These are phyloP conservation scores for Penaeus indicus DNA, from an alignment of 1,140 invertebrate genomes.

Conservation along the genomic window DNA sequence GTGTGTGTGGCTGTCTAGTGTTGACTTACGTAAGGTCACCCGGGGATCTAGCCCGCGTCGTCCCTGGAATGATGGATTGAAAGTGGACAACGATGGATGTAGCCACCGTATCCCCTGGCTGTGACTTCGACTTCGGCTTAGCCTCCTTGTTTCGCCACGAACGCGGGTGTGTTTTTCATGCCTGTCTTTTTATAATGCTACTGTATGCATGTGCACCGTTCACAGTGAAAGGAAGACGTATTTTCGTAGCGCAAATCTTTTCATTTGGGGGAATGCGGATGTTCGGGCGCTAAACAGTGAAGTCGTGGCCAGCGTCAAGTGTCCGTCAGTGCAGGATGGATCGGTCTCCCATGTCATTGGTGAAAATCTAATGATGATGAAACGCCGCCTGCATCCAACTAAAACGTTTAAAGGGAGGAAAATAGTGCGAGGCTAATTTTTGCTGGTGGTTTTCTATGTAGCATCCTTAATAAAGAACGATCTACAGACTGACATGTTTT, in stretches of 20 bases:
- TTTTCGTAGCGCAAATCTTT: too few relatives aligned
- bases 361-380: slow-evolving; percentile 64
- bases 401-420: slow-evolving; percentile 51
- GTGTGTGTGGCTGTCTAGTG: slow-evolving; percentile 58
- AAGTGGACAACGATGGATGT: slow-evolving; percentile 62
- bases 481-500: too few relatives aligned
- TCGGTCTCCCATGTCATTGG: slow-evolving; percentile 58
- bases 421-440: not conserved
- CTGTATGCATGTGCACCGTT: too few relatives aligned
- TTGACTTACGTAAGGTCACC: slow-evolving; percentile 63
- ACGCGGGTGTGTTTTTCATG: too few relatives aligned
- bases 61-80: slow-evolving; percentile 60
- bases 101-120: slow-evolving; percentile 47
- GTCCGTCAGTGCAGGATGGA: slow-evolving; percentile 61
- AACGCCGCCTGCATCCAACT: slow-evolving; percentile 58
- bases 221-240: too few relatives aligned
- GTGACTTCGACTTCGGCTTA: not conserved
- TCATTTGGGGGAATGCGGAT: not conserved
- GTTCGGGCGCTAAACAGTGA: not conserved
- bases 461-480: too few relatives aligned
- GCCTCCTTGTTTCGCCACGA: not conserved
- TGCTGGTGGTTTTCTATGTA: too few relatives aligned
- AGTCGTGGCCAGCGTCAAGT: slow-evolving; percentile 29
- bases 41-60: slow-evolving; percentile 57
- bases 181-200: too few relatives aligned